Evolutionary conservation across 2,888 invertebrate species (phyloP), one percentile per base, ranked within the genome.

Genomic region (Chaitophorus viminalis): DNA sequence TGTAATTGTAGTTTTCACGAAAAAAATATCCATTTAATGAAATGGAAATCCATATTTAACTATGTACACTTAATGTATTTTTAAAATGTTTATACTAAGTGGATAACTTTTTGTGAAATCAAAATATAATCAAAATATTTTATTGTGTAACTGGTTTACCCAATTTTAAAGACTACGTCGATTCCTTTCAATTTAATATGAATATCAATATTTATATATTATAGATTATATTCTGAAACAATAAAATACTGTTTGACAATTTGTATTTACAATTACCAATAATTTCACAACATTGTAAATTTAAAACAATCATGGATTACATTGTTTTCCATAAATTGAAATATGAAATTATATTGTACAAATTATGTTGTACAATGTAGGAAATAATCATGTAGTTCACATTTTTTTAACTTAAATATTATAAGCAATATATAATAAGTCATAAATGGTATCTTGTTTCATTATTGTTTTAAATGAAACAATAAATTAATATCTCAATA

Each of bases 391-490:
- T 46, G 46, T n/a, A n/a, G n/a, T 84, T 76, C 33, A 84, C 76
- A 84, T 84, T 75, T 76, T 46, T 39, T 65, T 46, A n/a, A 76
- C 84, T 76, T 84, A 84, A 46, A 31, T 65, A 65, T 65, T 83
- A 83, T 83, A 83, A 83, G 75, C 29, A 74, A 33, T 29, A 65
- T 75, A 87, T 79, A 78, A 60, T 33, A 86, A 74, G 79, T 79
- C 31, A 72, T 70, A 33, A 85, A 78, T 72, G 21, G 70, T 79
- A 31, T 75, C 60, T 83, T 83, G 70, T 60, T 60, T 70, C 29
- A 79, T 60, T 74, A n/a, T n/a, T n/a, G n/a, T n/a, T 52, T 78
- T 72, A 65, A 87, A 81, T 79, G 79, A 46, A 87, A 79, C 76
- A 76, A 68, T 52, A 54, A 52, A 74, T 72, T 75, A 70, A 6